A percentile compares a stretch with the other conserved stretches of the same genome.
Conservation (phyloP, 1,140 invertebrate species). For the Drosophila rufa region DNA sequence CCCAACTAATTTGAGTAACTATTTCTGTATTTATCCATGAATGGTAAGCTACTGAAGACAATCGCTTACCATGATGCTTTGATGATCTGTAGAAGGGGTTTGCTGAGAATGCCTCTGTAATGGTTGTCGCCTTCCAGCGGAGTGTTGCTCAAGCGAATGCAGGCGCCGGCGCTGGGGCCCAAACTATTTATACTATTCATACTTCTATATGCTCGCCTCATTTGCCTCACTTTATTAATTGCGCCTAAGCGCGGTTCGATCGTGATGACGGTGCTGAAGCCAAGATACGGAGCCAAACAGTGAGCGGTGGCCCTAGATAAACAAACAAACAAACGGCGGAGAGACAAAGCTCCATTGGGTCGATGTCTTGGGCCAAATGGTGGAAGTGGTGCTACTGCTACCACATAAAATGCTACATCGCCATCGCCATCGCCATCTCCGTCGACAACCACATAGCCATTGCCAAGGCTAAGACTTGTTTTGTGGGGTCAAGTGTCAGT, state of each 20-base stretch:
- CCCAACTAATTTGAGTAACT: background rate
- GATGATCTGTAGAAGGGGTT: constrained; percentile 1
- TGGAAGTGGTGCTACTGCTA: constrained; percentile 44
- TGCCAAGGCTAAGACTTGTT: constrained; percentile 77
- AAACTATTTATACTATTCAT: constrained; percentile 83
- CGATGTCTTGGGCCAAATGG: constrained; percentile 34
- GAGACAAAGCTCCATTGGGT: constrained; percentile 20
- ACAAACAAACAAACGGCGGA: constrained; percentile 45
- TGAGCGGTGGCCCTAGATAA: constrained; percentile 80
- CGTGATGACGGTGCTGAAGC: constrained; percentile 52
- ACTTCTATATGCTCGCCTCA: constrained; percentile 74
- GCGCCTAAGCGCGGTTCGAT: constrained; percentile 42
- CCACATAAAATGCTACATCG: constrained; percentile 51
- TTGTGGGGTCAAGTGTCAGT: constrained; percentile 81
- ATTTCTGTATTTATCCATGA: constrained; percentile 10
- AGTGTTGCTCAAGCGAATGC: constrained; percentile 68
- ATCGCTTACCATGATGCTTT: constrained; percentile 38
- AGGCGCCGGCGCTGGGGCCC: constrained; percentile 54
- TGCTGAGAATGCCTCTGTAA: constrained; percentile 43
- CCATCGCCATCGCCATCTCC: constrained; percentile 29
- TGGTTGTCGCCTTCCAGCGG: constrained; percentile 56
- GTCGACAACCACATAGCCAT: constrained; percentile 50
- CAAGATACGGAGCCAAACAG: constrained; percentile 39
- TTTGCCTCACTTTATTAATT: constrained; percentile 77
- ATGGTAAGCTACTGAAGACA: background rate